These are phyloP conservation scores for Podarcis cretensis DNA, from an alignment of 2,113 vertebrate species.

Conservation along the genomic window DNA sequence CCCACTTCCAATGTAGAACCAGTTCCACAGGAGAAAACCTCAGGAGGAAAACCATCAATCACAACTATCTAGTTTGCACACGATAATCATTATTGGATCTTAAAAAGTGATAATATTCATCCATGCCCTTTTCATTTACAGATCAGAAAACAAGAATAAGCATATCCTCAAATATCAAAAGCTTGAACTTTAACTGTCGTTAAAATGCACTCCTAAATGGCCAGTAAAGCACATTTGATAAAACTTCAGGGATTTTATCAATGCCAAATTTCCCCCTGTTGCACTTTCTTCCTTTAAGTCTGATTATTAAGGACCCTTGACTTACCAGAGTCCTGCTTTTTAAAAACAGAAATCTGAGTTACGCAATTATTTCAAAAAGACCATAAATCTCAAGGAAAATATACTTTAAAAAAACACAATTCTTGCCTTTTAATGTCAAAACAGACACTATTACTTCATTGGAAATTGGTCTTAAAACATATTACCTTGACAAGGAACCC, in stretches of 20 bases:
- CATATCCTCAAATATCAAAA: not conserved
- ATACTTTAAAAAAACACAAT: constrained; percentile 30
- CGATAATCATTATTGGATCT: not conserved
- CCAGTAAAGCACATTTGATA: constrained; percentile 36
- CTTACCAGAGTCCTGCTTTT: constrained; percentile 51
- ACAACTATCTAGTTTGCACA: not conserved
- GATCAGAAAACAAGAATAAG: not conserved
- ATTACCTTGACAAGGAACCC: constrained; percentile 16
- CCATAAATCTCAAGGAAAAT: constrained; percentile 45
- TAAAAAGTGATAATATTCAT: constrained; percentile 23
- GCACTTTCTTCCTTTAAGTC: constrained; percentile 1
- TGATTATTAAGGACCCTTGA: constrained; percentile 60
- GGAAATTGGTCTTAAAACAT: constrained; percentile 15
- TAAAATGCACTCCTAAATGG: not conserved
- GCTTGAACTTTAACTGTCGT: not conserved
- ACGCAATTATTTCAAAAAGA: constrained; percentile 51
- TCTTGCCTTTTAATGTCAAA: constrained; percentile 70
- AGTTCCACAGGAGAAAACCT: not conserved
- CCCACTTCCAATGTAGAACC: not conserved
- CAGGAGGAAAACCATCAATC: not conserved
- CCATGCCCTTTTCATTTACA: not conserved
- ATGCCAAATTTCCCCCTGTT: not conserved
- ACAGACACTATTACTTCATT: constrained; percentile 53
- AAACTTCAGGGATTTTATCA: not conserved
- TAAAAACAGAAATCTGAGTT: constrained; percentile 10